A percentile compares a stretch with the other conserved stretches of the same genome.
These are phyloP conservation scores for Eospalax fontanierii DNA, from an alignment of 2,797 vertebrate species.

Conservation along the genomic window DNA sequence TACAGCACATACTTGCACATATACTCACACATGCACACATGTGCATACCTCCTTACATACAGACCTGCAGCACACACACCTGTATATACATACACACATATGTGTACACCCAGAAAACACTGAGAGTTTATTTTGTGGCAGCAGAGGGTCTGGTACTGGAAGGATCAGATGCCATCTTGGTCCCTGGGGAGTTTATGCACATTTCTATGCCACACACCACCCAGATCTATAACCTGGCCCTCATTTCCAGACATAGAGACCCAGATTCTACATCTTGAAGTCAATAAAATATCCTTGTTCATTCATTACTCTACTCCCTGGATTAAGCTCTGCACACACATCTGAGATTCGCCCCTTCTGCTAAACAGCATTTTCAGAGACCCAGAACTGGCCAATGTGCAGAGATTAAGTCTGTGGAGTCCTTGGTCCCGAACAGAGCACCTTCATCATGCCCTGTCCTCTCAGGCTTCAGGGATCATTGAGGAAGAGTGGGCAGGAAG, in stretches of 20 bases:
- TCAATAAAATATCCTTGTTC: background rate
- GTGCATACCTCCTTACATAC: background rate
- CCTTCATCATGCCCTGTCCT: no score
- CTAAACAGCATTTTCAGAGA: background rate
- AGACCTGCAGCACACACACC: no score
- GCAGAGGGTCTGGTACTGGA: background rate
- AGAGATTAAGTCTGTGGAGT: no score
- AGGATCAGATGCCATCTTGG: background rate
- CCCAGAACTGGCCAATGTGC: no score
- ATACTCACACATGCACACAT: no score
- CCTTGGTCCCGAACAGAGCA: no score
- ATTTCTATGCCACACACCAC: accelerated
- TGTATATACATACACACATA: no score
- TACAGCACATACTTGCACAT: no score
- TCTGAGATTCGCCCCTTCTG: background rate
- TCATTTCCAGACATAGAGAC: background rate
- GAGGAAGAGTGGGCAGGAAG: no score
- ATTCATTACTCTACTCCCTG: background rate
- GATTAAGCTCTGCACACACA: background rate
- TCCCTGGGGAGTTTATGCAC: accelerated
- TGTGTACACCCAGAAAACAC: no score
- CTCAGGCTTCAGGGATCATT: no score
- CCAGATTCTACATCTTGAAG: background rate
- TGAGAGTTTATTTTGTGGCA: background rate
- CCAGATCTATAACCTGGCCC: no score